Percentiles rank a stretch among this genome's conserved stretches.
These are phyloP conservation scores for Sminthurides bifidus DNA, from an alignment of 1,140 invertebrate genomes.

Conservation along the genomic window DNA sequence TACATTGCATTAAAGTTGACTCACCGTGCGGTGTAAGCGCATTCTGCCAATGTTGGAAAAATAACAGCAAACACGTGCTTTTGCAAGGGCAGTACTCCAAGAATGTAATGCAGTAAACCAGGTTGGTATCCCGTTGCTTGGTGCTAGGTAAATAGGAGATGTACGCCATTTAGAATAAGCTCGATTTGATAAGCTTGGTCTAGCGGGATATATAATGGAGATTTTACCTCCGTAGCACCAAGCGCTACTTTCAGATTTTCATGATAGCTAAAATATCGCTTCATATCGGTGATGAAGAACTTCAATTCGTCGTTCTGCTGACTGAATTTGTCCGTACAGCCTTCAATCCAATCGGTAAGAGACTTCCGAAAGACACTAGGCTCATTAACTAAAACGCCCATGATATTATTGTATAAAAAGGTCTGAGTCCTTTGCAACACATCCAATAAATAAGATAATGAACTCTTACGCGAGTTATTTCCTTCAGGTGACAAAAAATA, in stretches of 20 bases:
- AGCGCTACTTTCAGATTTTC: constrained; percentile 13
- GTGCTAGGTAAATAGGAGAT: too few relatives aligned
- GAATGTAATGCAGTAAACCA: constrained; percentile 16
- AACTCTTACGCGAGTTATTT: constrained; percentile 20
- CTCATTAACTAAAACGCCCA: too few relatives aligned
- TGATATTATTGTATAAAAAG: constrained; percentile 12
- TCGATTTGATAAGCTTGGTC: too few relatives aligned
- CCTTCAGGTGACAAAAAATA: constrained; percentile 12
- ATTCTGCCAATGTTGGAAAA: constrained; percentile 13
- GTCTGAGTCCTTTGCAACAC: not conserved
- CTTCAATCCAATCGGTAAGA: constrained; percentile 21
- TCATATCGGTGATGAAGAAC: constrained; percentile 18
- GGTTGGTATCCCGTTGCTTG: too few relatives aligned
- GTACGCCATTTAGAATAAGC: too few relatives aligned
- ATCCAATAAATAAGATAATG: not conserved
- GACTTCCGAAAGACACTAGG: constrained; percentile 16
- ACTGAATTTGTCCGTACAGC: not conserved
- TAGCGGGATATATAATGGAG: too few relatives aligned
- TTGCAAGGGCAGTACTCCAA: constrained; percentile 15
- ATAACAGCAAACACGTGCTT: constrained; percentile 10
- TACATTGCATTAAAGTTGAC: too few relatives aligned
- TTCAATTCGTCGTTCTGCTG: not conserved
- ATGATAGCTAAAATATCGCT: constrained; percentile 9
- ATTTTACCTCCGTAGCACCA: constrained; percentile 15
- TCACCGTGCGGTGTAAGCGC: constrained; percentile 5